These are phyloP conservation scores for Lucinisca nassula DNA, from an alignment of 2,888 invertebrate species.

Conservation along the genomic window DNA sequence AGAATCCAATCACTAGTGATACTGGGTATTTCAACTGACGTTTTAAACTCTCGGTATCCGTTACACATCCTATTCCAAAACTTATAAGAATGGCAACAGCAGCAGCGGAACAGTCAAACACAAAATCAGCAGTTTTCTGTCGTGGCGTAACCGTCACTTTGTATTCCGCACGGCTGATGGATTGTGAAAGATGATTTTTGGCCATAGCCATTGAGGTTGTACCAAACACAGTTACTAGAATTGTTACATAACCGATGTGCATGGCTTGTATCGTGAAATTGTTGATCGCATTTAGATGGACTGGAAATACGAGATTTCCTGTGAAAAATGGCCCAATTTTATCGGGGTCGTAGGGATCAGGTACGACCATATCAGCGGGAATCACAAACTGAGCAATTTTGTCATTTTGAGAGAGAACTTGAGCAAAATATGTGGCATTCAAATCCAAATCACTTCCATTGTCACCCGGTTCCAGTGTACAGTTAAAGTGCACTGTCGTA, in stretches of 20 bases:
- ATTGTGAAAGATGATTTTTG: conserved; percentile 66
- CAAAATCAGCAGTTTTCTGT: conserved; percentile 83
- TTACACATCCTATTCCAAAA: conserved; percentile 86
- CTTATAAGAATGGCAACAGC: conserved; percentile 86
- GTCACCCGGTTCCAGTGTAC: conserved; percentile 65
- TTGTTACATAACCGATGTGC: conserved; percentile 81
- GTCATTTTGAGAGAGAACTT: conserved; percentile 52
- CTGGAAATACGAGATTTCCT: conserved; percentile 67
- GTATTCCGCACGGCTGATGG: conserved; percentile 76
- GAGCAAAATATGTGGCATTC: conserved; percentile 53
- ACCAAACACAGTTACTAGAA: conserved; percentile 80
- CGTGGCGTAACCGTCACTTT: conserved; percentile 76
- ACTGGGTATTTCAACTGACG: conserved; percentile 84
- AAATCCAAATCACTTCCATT: conserved; percentile 47
- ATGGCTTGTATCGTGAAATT: conserved; percentile 81
- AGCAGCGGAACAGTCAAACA: conserved; percentile 85
- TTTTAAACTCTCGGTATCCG: conserved; percentile 84
- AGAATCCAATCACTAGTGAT: conserved; percentile 84
- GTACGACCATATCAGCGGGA: conserved; percentile 66
- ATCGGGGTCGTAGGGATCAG: conserved; percentile 39
- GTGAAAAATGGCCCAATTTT: conserved; percentile 49
- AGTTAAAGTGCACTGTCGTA: conserved; percentile 82
- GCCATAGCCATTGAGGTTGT: conserved; percentile 71
- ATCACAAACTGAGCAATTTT: conserved; percentile 59
- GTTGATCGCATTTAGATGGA: conserved; percentile 72